Evolutionary conservation across 2,113 vertebrate species (phyloP), one percentile per base, ranked within the genome.

Genomic region (Cynopterus brachyotis): DNA sequence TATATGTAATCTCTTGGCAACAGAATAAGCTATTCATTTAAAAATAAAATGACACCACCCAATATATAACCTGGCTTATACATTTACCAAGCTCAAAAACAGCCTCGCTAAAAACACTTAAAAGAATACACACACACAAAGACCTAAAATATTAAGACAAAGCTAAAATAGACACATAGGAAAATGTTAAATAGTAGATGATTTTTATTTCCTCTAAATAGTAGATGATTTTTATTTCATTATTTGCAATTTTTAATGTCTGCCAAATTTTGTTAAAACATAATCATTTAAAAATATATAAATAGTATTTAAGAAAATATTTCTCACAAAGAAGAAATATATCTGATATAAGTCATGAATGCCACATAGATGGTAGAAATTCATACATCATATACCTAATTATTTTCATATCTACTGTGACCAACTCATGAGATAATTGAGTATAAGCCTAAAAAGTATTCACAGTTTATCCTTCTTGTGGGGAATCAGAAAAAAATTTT

Each of bases 281-380:
- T 28, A 79, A 28, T 82, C 9, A 2, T 80, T 95, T 76, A 40
- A 10, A 53, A 86, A 75, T 47, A 69, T 20, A 47, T 73, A 96
- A 92, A 97, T 5, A 37, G 0, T 66, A 86, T 93, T 98, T 98
- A 89, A 93, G 67, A 78, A 70, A 92, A 50, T 93, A 89, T 3
- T 90, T 78, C 32, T 59, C 16, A 86, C 45, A 97, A 97, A 82
- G 32, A 92, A 97, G 80, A 45, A 80, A 96, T 88, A 35, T n/a
- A 83, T 85, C 40, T 96, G 90, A 97, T 91, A 32, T 94, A 94
- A 98, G 96, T 96, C 82, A 97, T 50, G 79, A 94, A 95, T 83
- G 87, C n/a, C 80, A 90, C 89, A 97, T 53, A 87, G 15, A 0
- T 96, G 83, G 87, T 53, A 96, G 70, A 98, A 57, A 98, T 95